Conservation (phyloP, 2,888 invertebrate species). For the Pammene fasciana region DNA sequence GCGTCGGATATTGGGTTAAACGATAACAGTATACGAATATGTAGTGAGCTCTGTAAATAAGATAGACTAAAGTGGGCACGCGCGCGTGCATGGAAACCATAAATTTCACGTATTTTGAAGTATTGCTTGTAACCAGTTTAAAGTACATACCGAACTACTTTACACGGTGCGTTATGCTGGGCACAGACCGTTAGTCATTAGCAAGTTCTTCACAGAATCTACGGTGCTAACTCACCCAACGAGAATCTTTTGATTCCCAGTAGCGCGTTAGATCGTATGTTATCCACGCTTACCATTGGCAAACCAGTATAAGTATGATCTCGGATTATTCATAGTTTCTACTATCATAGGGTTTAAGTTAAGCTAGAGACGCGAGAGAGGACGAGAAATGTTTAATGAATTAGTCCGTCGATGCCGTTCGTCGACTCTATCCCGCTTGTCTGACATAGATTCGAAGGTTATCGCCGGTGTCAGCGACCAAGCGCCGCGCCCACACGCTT, state of each 20-base stretch:
- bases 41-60: slow-evolving; percentile 5
- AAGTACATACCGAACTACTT: slow-evolving; percentile 18
- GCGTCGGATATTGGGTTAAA: slow-evolving; percentile 18
- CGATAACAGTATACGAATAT: slow-evolving; percentile 5
- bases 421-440: slow-evolving; percentile 66
- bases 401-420: slow-evolving; percentile 58
- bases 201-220: slow-evolving; percentile 51
- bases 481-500: slow-evolving; percentile 74
- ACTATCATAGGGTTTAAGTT: not conserved
- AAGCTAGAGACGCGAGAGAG: not conserved
- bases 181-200: slow-evolving; percentile 38
- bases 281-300: not conserved
- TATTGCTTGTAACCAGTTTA: slow-evolving; percentile 6
- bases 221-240: slow-evolving; percentile 44
- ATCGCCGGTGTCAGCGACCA: slow-evolving; percentile 81
- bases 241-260: slow-evolving; percentile 31
- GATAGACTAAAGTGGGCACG: not conserved
- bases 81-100: not conserved
- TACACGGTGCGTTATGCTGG: slow-evolving; percentile 31
- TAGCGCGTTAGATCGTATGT: slow-evolving; percentile 37
- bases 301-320: slow-evolving; percentile 32
- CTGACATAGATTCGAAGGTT: slow-evolving; percentile 79
- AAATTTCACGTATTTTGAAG: not conserved
- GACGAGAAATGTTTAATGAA: slow-evolving; percentile 2
- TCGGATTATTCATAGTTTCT: not conserved